A percentile compares a stretch with the other conserved stretches of the same genome.
Conservation (phyloP, 1,140 invertebrate species). For the Calephelis nemesis region DNA sequence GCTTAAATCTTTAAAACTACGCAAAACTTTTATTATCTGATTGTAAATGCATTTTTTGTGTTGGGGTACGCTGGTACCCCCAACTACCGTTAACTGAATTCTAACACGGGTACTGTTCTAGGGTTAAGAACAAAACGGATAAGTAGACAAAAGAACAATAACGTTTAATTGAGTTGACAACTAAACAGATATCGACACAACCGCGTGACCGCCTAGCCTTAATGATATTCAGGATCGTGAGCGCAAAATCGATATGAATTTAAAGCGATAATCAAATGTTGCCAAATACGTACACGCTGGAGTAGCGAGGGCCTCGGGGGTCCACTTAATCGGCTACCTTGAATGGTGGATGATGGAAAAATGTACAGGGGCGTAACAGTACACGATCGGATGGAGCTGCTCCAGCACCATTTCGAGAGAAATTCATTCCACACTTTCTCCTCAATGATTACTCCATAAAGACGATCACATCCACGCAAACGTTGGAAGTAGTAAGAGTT, state of each 20-base stretch:
- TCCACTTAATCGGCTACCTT: constrained; percentile 21
- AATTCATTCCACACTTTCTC: no score
- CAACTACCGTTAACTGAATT: no score
- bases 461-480: constrained; percentile 31
- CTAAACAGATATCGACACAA: constrained; percentile 34
- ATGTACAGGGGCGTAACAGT: no score
- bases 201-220: constrained; percentile 48
- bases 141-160: constrained; percentile 32
- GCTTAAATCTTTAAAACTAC: no score
- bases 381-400: no score
- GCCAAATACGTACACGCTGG: constrained; percentile 56
- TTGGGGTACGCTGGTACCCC: no score
- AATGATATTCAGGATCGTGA: constrained; percentile 54
- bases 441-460: background rate
- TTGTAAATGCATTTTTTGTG: no score
- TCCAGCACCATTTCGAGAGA: no score
- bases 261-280: constrained; percentile 45
- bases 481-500: no score
- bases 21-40: no score
- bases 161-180: constrained; percentile 39
- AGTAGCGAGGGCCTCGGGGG: constrained; percentile 30
- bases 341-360: no score
- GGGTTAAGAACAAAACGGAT: background rate
- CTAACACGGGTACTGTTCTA: no score
- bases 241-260: constrained; percentile 38